Conservation (phyloP, 2,888 invertebrate species). For the Heliconius hortense region DNA sequence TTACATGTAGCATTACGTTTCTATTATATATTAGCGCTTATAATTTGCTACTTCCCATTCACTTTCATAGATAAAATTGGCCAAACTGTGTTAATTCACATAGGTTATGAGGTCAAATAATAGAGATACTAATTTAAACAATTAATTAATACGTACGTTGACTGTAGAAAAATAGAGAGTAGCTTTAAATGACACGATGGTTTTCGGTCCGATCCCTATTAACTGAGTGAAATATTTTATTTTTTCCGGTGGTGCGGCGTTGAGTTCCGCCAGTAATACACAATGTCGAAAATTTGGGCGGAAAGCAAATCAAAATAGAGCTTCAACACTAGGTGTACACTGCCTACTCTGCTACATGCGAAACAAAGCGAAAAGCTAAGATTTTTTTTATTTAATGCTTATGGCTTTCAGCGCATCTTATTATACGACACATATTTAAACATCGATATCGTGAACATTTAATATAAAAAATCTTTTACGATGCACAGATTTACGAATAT, state of each 20-base stretch:
- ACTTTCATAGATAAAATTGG: neutral
- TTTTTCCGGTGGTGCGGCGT: neutral
- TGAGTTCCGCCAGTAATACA: neutral
- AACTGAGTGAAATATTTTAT: too few species aligned
- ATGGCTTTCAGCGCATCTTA: too few species aligned
- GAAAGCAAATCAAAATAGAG: too few species aligned
- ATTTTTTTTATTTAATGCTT: too few species aligned
- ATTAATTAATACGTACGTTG: neutral
- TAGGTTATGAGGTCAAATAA: constrained; percentile 23
- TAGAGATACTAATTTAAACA: constrained; percentile 20
- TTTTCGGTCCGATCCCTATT: neutral
- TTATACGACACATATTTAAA: neutral
- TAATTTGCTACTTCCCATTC: constrained; percentile 4
- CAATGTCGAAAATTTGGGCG: neutral
- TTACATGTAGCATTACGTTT: neutral
- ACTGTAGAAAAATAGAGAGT: neutral
- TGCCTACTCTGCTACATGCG: too few species aligned
- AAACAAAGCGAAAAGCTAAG: too few species aligned
- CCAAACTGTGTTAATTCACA: neutral
- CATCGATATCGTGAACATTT: neutral
- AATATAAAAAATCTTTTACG: too few species aligned
- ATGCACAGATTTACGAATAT: too few species aligned
- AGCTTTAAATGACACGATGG: neutral
- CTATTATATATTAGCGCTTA: too few species aligned
- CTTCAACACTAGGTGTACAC: too few species aligned